phyloP scores from a whole-genome alignment of 53 echinoderm and acorn worm genomes.

The Zoroaster sp. region DNA sequence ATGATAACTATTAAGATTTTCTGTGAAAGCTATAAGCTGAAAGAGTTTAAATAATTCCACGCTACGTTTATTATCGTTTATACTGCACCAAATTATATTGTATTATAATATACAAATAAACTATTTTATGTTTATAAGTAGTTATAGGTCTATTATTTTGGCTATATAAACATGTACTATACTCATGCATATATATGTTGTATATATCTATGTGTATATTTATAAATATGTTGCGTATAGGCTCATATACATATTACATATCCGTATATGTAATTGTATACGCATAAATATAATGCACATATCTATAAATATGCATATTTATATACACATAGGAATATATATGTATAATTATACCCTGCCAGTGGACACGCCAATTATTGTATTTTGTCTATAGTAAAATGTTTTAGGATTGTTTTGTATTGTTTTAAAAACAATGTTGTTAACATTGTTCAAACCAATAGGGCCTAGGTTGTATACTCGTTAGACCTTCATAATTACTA shows the following conservation, averaged over 20 bases:
- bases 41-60: background rate
- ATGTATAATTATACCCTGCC: constrained; percentile 39
- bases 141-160: constrained; percentile 14
- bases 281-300: constrained; percentile 55
- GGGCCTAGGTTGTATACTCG: constrained; percentile 36
- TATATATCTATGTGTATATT: constrained; percentile 50
- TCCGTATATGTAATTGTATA: constrained; percentile 13
- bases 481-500: constrained; percentile 28
- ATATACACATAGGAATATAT: constrained; percentile 44
- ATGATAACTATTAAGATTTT: background rate
- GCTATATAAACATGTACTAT: constrained; percentile 52
- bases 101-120: constrained; percentile 38
- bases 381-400: constrained; percentile 43
- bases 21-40: background rate
- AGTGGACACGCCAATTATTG: constrained; percentile 45
- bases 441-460: constrained; percentile 20
- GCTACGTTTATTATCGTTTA: constrained; percentile 16
- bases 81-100: constrained; percentile 51
- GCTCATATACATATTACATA: constrained; percentile 29
- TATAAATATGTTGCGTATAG: constrained; percentile 21
- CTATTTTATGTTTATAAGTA: constrained; percentile 43
- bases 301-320: constrained; percentile 58
- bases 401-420: constrained; percentile 59
- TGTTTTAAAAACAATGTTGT: constrained; percentile 16
- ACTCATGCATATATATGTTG: constrained; percentile 35